Conservation (phyloP, 2,113 vertebrate species). For the Hypanus sabinus region DNA sequence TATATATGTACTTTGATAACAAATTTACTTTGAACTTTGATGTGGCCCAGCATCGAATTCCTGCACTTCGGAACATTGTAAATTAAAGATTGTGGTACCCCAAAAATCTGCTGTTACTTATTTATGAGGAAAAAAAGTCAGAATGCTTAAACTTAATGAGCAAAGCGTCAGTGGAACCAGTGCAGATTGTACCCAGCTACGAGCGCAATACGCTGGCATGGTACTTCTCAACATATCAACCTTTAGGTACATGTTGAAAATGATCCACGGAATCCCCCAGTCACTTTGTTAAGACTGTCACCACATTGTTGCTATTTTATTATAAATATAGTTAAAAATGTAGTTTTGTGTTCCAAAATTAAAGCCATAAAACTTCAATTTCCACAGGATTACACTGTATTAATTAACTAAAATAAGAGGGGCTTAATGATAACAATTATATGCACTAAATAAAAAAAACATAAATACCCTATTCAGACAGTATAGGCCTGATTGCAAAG, state of each 20-base stretch:
- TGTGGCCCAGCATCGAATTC: neutral
- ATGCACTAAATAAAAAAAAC: neutral
- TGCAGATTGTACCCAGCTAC: neutral
- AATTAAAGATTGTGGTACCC: neutral
- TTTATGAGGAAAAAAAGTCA: neutral
- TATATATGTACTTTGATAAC: too few relatives aligned
- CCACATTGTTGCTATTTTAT: constrained; percentile 2
- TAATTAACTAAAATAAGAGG: neutral
- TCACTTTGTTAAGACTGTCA: constrained; percentile 2
- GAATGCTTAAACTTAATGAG: neutral
- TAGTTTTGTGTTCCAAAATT: neutral
- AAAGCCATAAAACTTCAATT: neutral
- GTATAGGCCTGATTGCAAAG: neutral
- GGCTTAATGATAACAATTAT: neutral
- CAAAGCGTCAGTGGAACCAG: neutral
- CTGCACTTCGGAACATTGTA: neutral
- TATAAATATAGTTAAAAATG: neutral
- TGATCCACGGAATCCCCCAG: neutral
- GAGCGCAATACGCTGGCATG: neutral
- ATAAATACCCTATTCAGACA: neutral
- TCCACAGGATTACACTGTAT: neutral
- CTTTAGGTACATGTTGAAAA: neutral
- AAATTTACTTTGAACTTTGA: too few relatives aligned
- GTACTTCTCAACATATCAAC: neutral
- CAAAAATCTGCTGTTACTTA: neutral